Conservation (phyloP, 2,888 invertebrate genomes). For the Parthenolecanium corni region DNA sequence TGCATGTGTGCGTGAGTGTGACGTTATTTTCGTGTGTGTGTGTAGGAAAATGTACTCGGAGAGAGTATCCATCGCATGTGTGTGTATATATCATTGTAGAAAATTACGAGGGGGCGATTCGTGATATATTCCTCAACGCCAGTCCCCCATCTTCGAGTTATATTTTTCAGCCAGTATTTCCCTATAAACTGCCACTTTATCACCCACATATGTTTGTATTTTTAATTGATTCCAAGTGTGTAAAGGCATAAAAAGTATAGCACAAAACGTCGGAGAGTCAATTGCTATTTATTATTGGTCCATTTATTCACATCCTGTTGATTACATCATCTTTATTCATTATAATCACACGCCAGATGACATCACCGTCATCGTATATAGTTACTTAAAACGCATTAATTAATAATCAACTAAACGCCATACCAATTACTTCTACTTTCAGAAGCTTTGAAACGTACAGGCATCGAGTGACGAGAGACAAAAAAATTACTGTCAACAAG, state of each 20-base stretch:
- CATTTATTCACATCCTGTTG: conserved; percentile 30
- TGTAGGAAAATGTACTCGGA: not conserved
- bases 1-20: no score
- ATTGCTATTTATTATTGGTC: conserved; percentile 29
- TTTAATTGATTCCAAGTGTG: conserved; percentile 29
- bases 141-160: not conserved
- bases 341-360: conserved; percentile 29
- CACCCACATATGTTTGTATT: conserved; percentile 28
- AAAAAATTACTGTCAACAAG: no score
- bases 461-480: no score
- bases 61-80: no score
- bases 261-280: conserved; percentile 16
- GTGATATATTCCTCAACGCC: not conserved
- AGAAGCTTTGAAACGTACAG: no score
- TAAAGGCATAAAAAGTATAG: conserved; percentile 23
- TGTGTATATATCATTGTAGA: conserved; percentile 5
- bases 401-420: conserved; percentile 25
- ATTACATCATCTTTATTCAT: conserved; percentile 29
- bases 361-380: conserved; percentile 25
- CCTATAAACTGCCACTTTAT: conserved; percentile 28
- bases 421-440: conserved; percentile 1
- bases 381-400: conserved; percentile 29
- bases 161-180: conserved; percentile 12
- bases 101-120: conserved; percentile 25
- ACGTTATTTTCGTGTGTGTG: no score